Evolutionary conservation across 2,888 invertebrate species (phyloP).

Genomic region (Antitype chi): DNA sequence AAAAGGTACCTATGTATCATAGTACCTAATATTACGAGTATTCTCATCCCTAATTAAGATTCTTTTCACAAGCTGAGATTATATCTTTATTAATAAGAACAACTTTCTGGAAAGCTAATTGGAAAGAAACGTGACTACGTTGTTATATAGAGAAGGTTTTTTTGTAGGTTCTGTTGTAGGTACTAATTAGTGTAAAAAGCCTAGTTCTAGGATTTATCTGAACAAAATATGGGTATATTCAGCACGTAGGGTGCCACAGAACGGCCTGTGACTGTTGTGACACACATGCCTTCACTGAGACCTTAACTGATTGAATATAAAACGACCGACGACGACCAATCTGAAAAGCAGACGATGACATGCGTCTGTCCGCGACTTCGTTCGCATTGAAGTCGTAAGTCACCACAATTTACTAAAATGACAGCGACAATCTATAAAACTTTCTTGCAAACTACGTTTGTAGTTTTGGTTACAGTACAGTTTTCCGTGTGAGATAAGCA

Average conservation of each 20-base stretch:
- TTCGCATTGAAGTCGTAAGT: too few species aligned
- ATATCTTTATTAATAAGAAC: constrained; percentile 16
- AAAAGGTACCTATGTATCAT: background rate
- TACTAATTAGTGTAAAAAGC: background rate
- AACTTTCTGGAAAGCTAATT: constrained; percentile 31
- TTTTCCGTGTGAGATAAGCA: too few species aligned
- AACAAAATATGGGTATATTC: background rate
- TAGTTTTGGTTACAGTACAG: too few species aligned
- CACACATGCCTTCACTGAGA: background rate
- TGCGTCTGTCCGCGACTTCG: too few species aligned
- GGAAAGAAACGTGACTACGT: constrained; percentile 10
- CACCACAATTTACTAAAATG: too few species aligned
- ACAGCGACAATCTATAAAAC: too few species aligned
- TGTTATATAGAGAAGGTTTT: background rate
- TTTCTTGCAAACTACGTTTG: too few species aligned
- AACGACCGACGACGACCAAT: background rate
- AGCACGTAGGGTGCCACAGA: background rate
- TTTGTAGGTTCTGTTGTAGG: background rate
- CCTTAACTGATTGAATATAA: background rate
- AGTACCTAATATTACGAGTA: background rate
- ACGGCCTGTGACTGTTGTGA: background rate
- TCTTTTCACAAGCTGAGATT: constrained; percentile 20
- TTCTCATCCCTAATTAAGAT: constrained; percentile 20
- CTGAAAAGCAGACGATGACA: background rate
- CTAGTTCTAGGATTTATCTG: background rate